Evolutionary conservation across 2,113 vertebrate genomes (phyloP).

Genomic region (Nothoprocta perdicaria): DNA sequence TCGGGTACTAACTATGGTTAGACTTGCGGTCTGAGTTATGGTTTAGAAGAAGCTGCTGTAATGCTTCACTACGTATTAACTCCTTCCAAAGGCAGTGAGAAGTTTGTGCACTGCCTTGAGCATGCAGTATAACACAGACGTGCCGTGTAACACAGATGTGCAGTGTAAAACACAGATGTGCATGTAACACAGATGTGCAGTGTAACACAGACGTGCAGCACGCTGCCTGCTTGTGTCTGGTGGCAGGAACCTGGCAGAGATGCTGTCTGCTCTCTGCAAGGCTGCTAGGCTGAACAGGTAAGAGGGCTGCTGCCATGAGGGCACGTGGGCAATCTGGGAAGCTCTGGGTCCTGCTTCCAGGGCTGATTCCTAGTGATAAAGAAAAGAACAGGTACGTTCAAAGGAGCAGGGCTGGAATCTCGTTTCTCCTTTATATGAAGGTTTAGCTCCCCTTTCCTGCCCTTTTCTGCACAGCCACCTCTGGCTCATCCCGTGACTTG

Average conservation of each 20-base stretch:
- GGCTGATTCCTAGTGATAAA: not conserved
- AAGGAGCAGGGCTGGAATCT: not conserved
- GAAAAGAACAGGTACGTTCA: not conserved
- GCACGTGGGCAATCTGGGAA: not conserved
- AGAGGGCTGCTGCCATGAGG: not conserved
- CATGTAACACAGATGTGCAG: too few relatives aligned
- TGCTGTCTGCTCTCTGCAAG: not conserved
- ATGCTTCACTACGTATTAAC: fast-evolving
- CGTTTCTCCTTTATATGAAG: not conserved
- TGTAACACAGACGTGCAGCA: too few relatives aligned
- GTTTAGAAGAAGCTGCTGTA: not conserved
- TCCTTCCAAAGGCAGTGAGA: not conserved
- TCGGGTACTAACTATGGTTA: not conserved
- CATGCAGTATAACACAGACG: not conserved
- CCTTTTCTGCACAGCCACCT: not conserved
- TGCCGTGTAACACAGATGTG: too few relatives aligned
- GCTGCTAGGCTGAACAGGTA: not conserved
- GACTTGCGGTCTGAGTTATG: not conserved
- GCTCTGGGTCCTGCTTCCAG: not conserved
- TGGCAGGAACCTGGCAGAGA: not conserved
- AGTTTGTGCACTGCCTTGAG: not conserved
- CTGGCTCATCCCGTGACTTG: too few relatives aligned
- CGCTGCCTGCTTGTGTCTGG: not conserved
- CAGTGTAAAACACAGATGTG: too few relatives aligned
- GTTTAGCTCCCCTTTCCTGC: not conserved